Conservation (phyloP, 2,888 invertebrate genomes). For the Chesias legatella region DNA sequence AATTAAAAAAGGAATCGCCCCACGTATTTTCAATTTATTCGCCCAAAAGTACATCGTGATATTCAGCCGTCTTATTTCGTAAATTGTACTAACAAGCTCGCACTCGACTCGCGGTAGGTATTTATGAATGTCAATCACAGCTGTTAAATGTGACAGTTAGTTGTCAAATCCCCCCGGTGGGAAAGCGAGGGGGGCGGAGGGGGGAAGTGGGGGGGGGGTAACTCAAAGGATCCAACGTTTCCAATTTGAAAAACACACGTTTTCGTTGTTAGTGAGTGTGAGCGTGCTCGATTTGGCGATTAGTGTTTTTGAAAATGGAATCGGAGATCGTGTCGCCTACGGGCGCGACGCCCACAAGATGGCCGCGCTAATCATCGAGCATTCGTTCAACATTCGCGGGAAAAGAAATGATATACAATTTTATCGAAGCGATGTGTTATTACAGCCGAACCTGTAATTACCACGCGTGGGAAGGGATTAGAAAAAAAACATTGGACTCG, state of each 20-base stretch:
- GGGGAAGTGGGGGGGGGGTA: too few relatives aligned
- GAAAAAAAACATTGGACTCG: constrained; percentile 64
- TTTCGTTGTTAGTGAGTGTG: constrained; percentile 66
- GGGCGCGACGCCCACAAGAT: constrained; percentile 77
- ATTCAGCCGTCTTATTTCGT: constrained; percentile 56
- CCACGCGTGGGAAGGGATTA: constrained; percentile 77
- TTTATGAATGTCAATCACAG: constrained; percentile 76
- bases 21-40: constrained; percentile 20
- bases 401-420: constrained; percentile 78
- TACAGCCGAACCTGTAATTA: constrained; percentile 76
- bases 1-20: constrained; percentile 22
- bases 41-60: constrained; percentile 42
- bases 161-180: constrained; percentile 75
- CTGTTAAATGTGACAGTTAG: constrained; percentile 77
- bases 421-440: constrained; percentile 79
- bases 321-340: constrained; percentile 76
- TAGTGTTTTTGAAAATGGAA: constrained; percentile 79
- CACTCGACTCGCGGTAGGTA: constrained; percentile 71
- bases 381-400: constrained; percentile 70
- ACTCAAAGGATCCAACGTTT: constrained; percentile 64
- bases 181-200: too few relatives aligned
- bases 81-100: constrained; percentile 64
- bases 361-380: constrained; percentile 75
- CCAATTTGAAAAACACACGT: constrained; percentile 78
- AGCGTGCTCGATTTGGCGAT: constrained; percentile 77